These are phyloP conservation scores for Leptopilina clavipes DNA, from an alignment of 1,140 invertebrate species.

Conservation along the genomic window DNA sequence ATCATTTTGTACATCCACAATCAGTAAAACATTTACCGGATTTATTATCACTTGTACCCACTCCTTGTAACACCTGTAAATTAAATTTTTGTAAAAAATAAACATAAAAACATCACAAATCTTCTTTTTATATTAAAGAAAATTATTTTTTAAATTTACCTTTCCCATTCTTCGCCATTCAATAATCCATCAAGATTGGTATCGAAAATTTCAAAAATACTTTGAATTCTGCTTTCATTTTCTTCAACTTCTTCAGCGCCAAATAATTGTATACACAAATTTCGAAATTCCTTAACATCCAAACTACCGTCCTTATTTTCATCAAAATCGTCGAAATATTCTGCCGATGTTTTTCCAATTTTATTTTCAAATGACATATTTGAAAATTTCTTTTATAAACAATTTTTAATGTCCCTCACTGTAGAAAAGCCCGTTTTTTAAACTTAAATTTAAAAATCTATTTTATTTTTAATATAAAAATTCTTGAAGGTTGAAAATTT, in stretches of 20 bases:
- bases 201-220: constrained; percentile 78
- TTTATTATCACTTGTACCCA: constrained; percentile 61
- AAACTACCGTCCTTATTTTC: constrained; percentile 70
- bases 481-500: too few species aligned
- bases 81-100: too few species aligned
- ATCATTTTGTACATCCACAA: constrained; percentile 91
- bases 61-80: constrained; percentile 56
- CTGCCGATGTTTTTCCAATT: constrained; percentile 42
- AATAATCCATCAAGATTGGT: constrained; percentile 76
- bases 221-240: constrained; percentile 70
- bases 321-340: constrained; percentile 51
- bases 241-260: constrained; percentile 75
- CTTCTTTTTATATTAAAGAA: too few species aligned
- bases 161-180: constrained; percentile 76
- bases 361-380: constrained; percentile 44
- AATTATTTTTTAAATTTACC: constrained; percentile 53
- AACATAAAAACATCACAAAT: too few species aligned
- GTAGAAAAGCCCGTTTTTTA: too few species aligned
- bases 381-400: not conserved
- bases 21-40: constrained; percentile 80
- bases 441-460: too few species aligned
- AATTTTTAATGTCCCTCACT: not conserved
- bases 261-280: constrained; percentile 77
- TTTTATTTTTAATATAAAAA: too few species aligned
- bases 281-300: constrained; percentile 76